A percentile compares a stretch with the other conserved stretches of the same genome.
These are phyloP conservation scores for Poliocrania exsul DNA, from an alignment of 2,797 vertebrate genomes.

Conservation along the genomic window DNA sequence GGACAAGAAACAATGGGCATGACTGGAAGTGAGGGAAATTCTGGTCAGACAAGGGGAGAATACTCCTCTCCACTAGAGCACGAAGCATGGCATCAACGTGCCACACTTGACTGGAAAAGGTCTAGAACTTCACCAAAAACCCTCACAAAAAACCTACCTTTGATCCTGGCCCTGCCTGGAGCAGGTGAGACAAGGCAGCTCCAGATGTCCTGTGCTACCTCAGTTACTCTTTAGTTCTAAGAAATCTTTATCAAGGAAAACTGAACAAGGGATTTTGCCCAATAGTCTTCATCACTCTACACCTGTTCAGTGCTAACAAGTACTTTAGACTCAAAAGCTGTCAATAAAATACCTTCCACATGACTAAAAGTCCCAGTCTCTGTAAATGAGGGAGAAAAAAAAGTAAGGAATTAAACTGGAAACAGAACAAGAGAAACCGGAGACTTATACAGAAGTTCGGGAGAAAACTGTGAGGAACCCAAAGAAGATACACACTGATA, in stretches of 20 bases:
- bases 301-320: not conserved
- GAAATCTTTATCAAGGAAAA: not conserved
- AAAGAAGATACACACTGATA: not conserved
- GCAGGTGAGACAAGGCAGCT: not conserved
- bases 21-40: not conserved
- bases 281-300: not conserved
- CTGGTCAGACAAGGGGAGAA: not conserved
- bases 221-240: not conserved
- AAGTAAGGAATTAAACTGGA: not conserved
- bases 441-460: not conserved
- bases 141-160: not conserved
- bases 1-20: not conserved
- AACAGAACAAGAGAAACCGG: not conserved
- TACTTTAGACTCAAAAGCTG: not conserved
- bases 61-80: not conserved
- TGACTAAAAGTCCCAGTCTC: not conserved
- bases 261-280: not conserved
- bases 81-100: not conserved
- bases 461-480: not conserved
- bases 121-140: not conserved
- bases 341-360: constrained; percentile 23
- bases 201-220: not conserved
- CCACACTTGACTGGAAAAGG: not conserved
- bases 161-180: not conserved
- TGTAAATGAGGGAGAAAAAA: not conserved